Evolutionary conservation across 2,797 vertebrate genomes (phyloP), one percentile per base, ranked within the genome.

Genomic region (Amniataba percoides): DNA sequence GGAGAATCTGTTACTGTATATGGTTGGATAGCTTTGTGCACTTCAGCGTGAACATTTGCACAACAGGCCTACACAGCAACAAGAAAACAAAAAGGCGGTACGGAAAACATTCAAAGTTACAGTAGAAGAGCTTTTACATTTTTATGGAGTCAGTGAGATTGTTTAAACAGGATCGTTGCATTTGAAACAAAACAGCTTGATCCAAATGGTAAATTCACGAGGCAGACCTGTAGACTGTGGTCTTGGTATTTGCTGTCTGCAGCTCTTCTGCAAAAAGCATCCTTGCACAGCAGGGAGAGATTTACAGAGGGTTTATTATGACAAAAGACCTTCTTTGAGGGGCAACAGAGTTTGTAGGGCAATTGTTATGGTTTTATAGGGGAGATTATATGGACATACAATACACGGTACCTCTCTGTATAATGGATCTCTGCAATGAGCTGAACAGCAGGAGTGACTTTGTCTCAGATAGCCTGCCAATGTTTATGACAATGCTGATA

Each of bases 111-210:
- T 46, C 31, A 43, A 36, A 62, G 19, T 36, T 77, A 14, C 31
- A 76, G 34, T n/a, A 25, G 40, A 36, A 63, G 66, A 73, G 40
- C 52, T 45, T 83, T 80, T 72, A 59, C 53, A 79, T 81, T 77
- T 79, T 78, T 42, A 89, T 84, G 43, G 25, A 71, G 62, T 43
- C 71, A 12, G 72, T 70, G 39, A 48, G 60, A 36, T 62, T 73
- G 25, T 76, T 82, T 53, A 60, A 80, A n/a, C 39, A 58, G 21
- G 27, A 59, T 23, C 72, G 53, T 16, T 73, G 78, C 43, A 59
- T 71, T 59, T 69, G 12, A 52, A 85, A 78, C 69, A 43, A 73
- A 71, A 74, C 42, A 21, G 43, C 56, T 62, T 21, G 13, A 77
- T 46, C 18, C 60, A 78, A 36, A 64, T 53, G 39, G 51, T n/a